Evolutionary conservation across 30 jellyfish, hydroid and myxozoan species (phyloP), one percentile per base, ranked within the genome.

Genomic region (Hydractinia echinata): DNA sequence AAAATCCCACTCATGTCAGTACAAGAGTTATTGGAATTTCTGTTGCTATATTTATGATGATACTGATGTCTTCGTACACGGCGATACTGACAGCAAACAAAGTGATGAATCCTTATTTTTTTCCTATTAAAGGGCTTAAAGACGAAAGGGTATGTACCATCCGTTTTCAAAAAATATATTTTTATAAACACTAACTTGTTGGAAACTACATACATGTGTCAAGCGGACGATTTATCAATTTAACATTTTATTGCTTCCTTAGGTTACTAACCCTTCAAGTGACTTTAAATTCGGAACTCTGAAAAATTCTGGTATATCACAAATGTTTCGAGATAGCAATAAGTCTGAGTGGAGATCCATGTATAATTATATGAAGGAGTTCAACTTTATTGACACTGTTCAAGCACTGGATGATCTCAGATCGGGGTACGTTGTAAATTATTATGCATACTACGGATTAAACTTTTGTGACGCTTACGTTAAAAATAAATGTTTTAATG

Each of bases 71-170:
- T 4, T 79, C 96, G 66, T 88, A 88, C 61, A 88, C 96, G 0
- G 96, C 96, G 9, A 77, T 73, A 16, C 80, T 88, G 77, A 88
- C 96, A 55, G 96, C 96, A 6, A 77, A 76, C 4, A 85, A 88
- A 52, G 96, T 88, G 8, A 51, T 61, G 9, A 72, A 61, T 11
- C 84, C 13, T 4, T 62, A 53, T 6, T 5, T 13, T 5, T 54
- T 69, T 15, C 83, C 79, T 3, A 60, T 88, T 48, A 56, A 21
- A 14, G 96, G 96, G 56, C 10, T 88, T 20, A 50, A 83, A 44
- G 96, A 88, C 62, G 83, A 66, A 7, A 77, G 67, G 89, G 96
- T 88, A 72, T 70, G 83, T 66, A 30, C 44, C 44, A 30, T 30
- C 2, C 2, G 44, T 30, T 30, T 30, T 30, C 2, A 0, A 30